Conservation (phyloP, 2,888 invertebrate species). For the Ctenicera cuprea region DNA sequence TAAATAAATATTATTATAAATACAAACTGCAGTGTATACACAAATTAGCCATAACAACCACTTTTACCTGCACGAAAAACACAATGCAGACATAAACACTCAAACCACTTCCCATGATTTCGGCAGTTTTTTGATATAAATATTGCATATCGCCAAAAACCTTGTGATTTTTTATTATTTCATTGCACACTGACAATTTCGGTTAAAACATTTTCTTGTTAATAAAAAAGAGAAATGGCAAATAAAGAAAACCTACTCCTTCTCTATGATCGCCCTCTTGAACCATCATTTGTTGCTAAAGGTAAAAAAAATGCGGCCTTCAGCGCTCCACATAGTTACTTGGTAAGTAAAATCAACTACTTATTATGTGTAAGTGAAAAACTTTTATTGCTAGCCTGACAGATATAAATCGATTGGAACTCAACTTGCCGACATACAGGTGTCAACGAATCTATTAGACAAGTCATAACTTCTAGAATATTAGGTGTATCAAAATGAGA, state of each 20-base stretch:
- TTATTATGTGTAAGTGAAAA: background rate
- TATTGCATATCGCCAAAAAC: background rate
- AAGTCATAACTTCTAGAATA: too few species aligned
- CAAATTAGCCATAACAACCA: too few species aligned
- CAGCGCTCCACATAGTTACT: conserved; percentile 76
- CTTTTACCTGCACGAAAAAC: too few species aligned
- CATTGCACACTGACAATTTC: background rate
- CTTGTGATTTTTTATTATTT: background rate
- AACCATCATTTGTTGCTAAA: conserved; percentile 86
- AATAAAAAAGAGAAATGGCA: too few species aligned
- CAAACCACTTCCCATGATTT: conserved; percentile 33
- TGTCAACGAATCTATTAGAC: too few species aligned
- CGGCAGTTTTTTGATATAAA: conserved; percentile 10
- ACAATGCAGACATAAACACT: background rate
- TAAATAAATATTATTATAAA: too few species aligned
- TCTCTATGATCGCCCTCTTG: conserved; percentile 85
- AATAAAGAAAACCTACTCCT: conserved; percentile 76
- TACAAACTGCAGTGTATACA: too few species aligned
- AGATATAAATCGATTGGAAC: conserved; percentile 76
- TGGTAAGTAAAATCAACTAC: conserved; percentile 78
- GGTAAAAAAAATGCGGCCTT: conserved; percentile 79
- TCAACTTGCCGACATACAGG: conserved; percentile 77
- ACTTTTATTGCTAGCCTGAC: conserved; percentile 69
- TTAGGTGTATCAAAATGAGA: too few species aligned
- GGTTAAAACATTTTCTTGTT: too few species aligned